Percentiles rank a stretch among this genome's conserved stretches.
Evolutionary conservation across 2,888 invertebrate genomes (phyloP).

Genomic region (Glaucopsyche alexis): DNA sequence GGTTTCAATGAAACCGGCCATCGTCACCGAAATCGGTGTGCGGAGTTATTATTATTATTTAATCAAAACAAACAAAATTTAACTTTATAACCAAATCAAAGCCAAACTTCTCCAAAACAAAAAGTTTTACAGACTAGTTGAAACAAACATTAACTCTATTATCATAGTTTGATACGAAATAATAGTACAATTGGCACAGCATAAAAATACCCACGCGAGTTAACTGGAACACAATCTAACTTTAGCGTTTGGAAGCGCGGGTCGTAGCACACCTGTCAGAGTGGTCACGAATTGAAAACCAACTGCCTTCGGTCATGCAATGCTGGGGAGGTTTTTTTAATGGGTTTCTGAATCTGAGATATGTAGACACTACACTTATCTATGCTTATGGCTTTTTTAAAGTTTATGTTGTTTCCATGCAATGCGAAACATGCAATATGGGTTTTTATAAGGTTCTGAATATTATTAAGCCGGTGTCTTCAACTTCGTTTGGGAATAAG

Average conservation of each 20-base stretch:
- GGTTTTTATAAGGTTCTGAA: too few species aligned
- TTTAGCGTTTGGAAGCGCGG: conserved; percentile 57
- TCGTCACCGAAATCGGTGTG: too few species aligned
- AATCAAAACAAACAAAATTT: too few species aligned
- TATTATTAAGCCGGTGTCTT: too few species aligned
- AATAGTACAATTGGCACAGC: not conserved
- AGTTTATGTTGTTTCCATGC: not conserved
- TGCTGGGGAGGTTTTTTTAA: conserved; percentile 31
- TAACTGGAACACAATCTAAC: conserved; percentile 53
- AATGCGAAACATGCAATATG: not conserved
- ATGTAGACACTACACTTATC: not conserved
- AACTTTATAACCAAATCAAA: too few species aligned
- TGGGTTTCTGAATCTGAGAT: not conserved
- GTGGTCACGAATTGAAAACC: conserved; percentile 67
- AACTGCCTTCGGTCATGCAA: conserved; percentile 63
- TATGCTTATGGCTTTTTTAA: not conserved
- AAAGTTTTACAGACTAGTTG: too few species aligned
- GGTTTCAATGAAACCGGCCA: too few species aligned
- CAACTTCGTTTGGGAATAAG: too few species aligned
- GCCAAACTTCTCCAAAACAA: too few species aligned
- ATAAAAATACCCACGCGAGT: conserved; percentile 15
- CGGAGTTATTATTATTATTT: too few species aligned
- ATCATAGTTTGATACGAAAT: not conserved
- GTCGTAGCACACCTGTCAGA: conserved; percentile 62
- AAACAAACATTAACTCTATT: not conserved